phyloP scores from a whole-genome alignment of 2,797 vertebrate genomes.

The Otolemur crassicaudatus region DNA sequence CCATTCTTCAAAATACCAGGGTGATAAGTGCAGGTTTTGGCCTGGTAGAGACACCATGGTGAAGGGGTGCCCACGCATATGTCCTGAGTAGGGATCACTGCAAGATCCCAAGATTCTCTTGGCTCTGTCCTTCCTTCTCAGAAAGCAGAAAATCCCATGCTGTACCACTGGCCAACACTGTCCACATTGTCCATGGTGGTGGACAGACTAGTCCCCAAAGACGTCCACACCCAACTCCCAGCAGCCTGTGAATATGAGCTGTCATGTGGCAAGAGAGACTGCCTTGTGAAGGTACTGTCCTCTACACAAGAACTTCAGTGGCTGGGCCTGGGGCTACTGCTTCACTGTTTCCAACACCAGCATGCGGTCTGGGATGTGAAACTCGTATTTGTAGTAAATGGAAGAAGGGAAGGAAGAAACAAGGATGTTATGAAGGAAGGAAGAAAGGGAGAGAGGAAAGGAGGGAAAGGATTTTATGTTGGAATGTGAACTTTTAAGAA shows the following conservation, averaged over 20 bases:
- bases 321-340: neutral
- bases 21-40: too few species aligned
- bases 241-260: neutral
- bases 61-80: rapidly evolving
- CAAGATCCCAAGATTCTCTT: neutral
- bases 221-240: neutral
- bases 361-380: neutral
- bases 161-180: neutral
- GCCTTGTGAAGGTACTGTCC: neutral
- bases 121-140: too few species aligned
- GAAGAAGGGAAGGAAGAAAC: neutral
- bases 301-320: neutral
- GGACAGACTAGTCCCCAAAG: neutral
- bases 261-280: rapidly evolving
- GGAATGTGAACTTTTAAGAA: neutral
- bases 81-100: too few species aligned
- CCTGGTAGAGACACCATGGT: rapidly evolving
- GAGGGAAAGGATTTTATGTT: neutral
- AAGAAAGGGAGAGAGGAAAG: too few species aligned
- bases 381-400: neutral
- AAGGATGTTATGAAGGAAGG: too few species aligned
- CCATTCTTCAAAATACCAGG: neutral
- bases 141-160: too few species aligned
- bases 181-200: neutral
- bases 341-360: neutral